phyloP scores from a whole-genome alignment of 1,140 invertebrate species.

The Penaeus vannamei region DNA sequence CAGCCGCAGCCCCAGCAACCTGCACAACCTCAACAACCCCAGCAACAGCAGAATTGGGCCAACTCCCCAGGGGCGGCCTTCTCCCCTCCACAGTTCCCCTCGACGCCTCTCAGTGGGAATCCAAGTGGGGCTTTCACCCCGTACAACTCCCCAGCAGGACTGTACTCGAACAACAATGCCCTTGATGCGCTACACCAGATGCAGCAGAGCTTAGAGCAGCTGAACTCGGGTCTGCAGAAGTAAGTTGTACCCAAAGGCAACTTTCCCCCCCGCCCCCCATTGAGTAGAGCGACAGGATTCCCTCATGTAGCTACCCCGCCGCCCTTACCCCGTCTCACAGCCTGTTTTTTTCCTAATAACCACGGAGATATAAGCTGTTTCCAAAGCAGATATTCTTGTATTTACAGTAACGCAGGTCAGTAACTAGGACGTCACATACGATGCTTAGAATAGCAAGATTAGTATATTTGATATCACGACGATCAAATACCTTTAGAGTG shows the following conservation, averaged over 20 bases:
- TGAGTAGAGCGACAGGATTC: not conserved
- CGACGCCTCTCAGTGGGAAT: conserved; percentile 57
- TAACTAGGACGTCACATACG: conserved; percentile 26
- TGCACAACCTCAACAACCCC: conserved; percentile 64
- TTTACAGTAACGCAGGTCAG: conserved; percentile 7
- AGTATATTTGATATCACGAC: conserved; percentile 45
- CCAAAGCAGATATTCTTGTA: no score
- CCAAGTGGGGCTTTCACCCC: conserved; percentile 63
- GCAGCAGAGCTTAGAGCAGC: conserved; percentile 67
- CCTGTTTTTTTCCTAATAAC: not conserved
- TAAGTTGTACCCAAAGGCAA: conserved; percentile 50
- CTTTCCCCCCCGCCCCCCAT: not conserved
- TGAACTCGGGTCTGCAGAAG: conserved; percentile 67
- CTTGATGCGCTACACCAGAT: conserved; percentile 68
- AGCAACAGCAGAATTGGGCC: conserved; percentile 72
- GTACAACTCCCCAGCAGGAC: conserved; percentile 71
- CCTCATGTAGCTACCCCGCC: not conserved
- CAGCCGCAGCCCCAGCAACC: conserved; percentile 61
- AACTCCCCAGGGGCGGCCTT: conserved; percentile 73
- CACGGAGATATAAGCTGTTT: no score
- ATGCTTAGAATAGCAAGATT: not conserved
- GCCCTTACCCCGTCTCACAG: not conserved
- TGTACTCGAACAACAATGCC: conserved; percentile 59
- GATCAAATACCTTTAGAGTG: conserved; percentile 14
- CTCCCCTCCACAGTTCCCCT: conserved; percentile 43